Evolutionary conservation across 2,113 vertebrate genomes (phyloP).

Genomic region (Neolamprologus sp.): DNA sequence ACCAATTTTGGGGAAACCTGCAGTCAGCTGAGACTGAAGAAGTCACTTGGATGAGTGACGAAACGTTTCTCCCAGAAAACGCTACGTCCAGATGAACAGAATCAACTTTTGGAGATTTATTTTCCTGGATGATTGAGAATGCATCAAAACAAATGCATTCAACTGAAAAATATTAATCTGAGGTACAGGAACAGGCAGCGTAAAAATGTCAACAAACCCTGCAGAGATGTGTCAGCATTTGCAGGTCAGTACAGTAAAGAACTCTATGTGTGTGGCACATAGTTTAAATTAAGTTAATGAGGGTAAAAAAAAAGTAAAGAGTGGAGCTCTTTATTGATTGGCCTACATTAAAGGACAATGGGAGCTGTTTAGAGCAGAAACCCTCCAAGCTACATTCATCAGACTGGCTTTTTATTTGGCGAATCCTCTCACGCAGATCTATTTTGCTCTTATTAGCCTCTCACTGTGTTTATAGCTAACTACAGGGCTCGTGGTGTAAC

Average conservation of each 20-base stretch:
- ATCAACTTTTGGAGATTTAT: accelerated
- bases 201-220: neutral
- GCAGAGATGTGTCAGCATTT: neutral
- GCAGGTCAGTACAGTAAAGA: neutral
- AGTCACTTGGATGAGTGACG: no score
- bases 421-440: slow-evolving; percentile 26
- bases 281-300: slow-evolving; percentile 11
- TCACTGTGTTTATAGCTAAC: neutral
- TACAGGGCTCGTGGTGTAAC: neutral
- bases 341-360: neutral
- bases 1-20: no score
- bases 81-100: no score
- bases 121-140: no score
- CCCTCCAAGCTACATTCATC: neutral
- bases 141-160: neutral
- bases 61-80: no score
- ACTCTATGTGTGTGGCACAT: neutral
- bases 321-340: neutral
- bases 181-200: accelerated
- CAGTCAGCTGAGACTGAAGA: no score
- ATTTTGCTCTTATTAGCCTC: slow-evolving; percentile 24
- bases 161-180: neutral
- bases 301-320: neutral
- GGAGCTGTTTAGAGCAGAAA: neutral
- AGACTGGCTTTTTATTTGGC: neutral